phyloP scores from a whole-genome alignment of 1,140 invertebrate species.

The Berghia stephanieae region DNA sequence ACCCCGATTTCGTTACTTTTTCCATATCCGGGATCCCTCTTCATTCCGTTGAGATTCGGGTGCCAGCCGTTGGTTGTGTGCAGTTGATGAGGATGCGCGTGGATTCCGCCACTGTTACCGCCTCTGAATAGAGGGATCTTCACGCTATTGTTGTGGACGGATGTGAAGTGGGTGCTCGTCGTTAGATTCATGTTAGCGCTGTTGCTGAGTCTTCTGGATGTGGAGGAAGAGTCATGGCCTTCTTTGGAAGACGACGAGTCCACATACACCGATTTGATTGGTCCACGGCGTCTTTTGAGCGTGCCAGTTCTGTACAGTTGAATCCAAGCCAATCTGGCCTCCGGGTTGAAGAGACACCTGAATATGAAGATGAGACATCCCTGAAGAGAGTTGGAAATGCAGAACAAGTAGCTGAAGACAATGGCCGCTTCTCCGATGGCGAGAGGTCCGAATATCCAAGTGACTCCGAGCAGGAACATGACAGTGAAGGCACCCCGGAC shows the following conservation, averaged over 20 bases:
- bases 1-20: not conserved
- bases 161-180: slow-evolving; percentile 22
- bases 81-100: slow-evolving; percentile 26
- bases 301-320: slow-evolving; percentile 62
- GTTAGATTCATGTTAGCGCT: slow-evolving; percentile 25
- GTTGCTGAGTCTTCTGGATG: slow-evolving; percentile 29
- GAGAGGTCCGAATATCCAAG: slow-evolving; percentile 71
- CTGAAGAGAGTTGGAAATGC: slow-evolving; percentile 69
- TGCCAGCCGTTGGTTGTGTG: slow-evolving; percentile 37
- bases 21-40: not conserved
- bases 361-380: slow-evolving; percentile 71
- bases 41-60: slow-evolving; percentile 39
- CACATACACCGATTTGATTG: slow-evolving; percentile 56
- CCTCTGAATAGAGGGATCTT: too few relatives aligned
- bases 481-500: slow-evolving; percentile 70
- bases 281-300: slow-evolving; percentile 56
- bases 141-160: not conserved
- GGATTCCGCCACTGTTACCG: not conserved
- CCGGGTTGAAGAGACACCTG: slow-evolving; percentile 69
- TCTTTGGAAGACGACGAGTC: slow-evolving; percentile 43
- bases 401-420: slow-evolving; percentile 70
- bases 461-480: slow-evolving; percentile 70
- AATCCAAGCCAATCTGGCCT: slow-evolving; percentile 68
- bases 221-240: slow-evolving; percentile 30
- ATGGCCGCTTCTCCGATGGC: slow-evolving; percentile 68